Percentiles rank a stretch among this genome's conserved stretches.
Evolutionary conservation across 2,888 invertebrate genomes (phyloP).

Genomic region (Orthosia gracilis): DNA sequence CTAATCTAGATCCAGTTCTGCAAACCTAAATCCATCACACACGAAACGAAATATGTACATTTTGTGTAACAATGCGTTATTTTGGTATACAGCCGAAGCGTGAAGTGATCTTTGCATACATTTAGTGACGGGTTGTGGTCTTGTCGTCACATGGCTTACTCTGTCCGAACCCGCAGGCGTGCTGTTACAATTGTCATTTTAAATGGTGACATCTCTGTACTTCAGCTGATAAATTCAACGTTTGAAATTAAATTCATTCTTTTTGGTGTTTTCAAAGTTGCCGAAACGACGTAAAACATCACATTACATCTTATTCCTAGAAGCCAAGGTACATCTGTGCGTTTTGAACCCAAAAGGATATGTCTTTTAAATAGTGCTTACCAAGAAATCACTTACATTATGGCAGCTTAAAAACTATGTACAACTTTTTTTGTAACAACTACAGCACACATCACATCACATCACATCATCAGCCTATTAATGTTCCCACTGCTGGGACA

Average conservation of each 20-base stretch:
- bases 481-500: too few species aligned
- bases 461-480: too few species aligned
- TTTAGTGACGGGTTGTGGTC: slow-evolving; percentile 34
- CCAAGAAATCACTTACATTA: too few species aligned
- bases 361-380: too few species aligned
- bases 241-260: not conserved
- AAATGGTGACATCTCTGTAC: slow-evolving; percentile 17
- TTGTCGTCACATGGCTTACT: slow-evolving; percentile 17
- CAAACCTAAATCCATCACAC: not conserved
- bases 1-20: not conserved
- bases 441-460: too few species aligned
- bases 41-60: not conserved
- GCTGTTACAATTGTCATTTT: slow-evolving; percentile 16
- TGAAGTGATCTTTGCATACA: slow-evolving; percentile 40
- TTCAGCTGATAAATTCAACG: not conserved
- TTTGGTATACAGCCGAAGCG: slow-evolving; percentile 4
- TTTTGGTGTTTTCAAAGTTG: not conserved
- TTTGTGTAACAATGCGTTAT: slow-evolving; percentile 1
- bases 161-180: slow-evolving; percentile 13
- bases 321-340: too few species aligned
- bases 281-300: too few species aligned
- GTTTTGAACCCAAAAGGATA: too few species aligned
- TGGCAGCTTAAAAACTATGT: too few species aligned
- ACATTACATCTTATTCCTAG: too few species aligned
- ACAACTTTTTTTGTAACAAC: too few species aligned